Evolutionary conservation across 2,113 vertebrate genomes (phyloP).

Genomic region (Nanorana parkeri): DNA sequence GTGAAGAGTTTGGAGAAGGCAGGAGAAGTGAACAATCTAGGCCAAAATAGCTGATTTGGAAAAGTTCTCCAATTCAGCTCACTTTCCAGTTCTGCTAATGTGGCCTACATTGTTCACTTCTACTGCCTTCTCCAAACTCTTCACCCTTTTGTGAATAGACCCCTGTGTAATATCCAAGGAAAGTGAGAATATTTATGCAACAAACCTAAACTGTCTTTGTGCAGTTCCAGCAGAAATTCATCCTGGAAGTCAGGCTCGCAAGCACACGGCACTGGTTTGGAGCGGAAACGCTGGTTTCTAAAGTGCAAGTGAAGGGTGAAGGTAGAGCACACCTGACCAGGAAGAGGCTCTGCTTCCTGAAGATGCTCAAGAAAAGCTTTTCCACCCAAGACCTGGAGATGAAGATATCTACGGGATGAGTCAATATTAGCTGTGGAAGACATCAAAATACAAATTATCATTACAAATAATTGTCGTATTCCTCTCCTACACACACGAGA

Average conservation of each 20-base stretch:
- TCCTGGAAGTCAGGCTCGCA: conserved; percentile 95
- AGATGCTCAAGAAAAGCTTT: conserved; percentile 97
- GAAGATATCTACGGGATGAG: conserved; percentile 89
- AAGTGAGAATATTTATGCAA: neutral
- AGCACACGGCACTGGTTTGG: conserved; percentile 92
- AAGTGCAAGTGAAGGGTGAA: conserved; percentile 93
- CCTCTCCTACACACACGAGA: neutral
- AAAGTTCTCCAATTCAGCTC: no score
- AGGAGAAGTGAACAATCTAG: no score
- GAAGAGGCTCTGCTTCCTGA: conserved; percentile 90
- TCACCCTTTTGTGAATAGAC: no score
- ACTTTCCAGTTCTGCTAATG: no score
- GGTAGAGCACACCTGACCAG: conserved; percentile 89
- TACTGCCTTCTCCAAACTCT: no score
- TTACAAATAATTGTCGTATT: neutral
- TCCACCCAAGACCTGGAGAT: conserved; percentile 94
- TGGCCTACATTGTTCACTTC: no score
- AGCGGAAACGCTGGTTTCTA: conserved; percentile 93
- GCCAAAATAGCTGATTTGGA: no score
- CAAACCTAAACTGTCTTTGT: conserved; percentile 84
- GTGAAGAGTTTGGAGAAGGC: no score
- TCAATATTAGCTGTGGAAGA: conserved; percentile 82
- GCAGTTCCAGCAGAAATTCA: conserved; percentile 91
- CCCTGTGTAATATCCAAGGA: no score
- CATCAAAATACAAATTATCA: neutral